Conservation (phyloP, 35 echinoderm and acorn worm genomes). For the Heliocidaris tuberculata region DNA sequence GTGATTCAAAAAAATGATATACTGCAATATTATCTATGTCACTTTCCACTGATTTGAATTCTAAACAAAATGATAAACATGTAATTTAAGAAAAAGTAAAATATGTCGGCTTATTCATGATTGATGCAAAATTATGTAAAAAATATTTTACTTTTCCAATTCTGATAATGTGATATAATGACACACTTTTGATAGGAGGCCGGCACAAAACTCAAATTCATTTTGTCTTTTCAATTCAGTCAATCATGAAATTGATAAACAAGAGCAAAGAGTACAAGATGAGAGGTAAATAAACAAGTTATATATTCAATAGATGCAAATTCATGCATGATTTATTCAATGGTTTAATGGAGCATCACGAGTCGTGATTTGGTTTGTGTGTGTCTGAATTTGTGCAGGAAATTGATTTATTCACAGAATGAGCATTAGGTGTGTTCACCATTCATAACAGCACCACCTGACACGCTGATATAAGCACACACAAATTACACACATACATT, state of each 20-base stretch:
- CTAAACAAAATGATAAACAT: too few relatives aligned
- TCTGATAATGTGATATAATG: too few relatives aligned
- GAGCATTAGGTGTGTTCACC: neutral
- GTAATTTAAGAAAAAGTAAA: too few relatives aligned
- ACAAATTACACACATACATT: constrained; percentile 39
- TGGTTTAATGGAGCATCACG: neutral
- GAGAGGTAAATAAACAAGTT: neutral
- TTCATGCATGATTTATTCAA: neutral
- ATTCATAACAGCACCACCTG: neutral
- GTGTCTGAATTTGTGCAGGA: neutral
- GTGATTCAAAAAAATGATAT: too few relatives aligned
- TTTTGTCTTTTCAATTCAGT: neutral
- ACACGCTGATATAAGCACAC: constrained; percentile 11
- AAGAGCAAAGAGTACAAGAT: neutral
- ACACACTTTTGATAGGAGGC: too few relatives aligned
- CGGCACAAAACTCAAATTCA: neutral
- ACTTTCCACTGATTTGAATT: too few relatives aligned
- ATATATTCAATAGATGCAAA: neutral
- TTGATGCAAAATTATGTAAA: too few relatives aligned
- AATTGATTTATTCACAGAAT: neutral
- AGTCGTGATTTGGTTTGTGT: neutral
- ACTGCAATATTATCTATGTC: too few relatives aligned
- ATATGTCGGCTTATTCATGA: too few relatives aligned
- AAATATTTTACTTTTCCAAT: too few relatives aligned
- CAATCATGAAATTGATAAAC: neutral